Base-by-base conservation (phyloP, 2,888 invertebrate species). In the Tillus elongatus region DNA sequence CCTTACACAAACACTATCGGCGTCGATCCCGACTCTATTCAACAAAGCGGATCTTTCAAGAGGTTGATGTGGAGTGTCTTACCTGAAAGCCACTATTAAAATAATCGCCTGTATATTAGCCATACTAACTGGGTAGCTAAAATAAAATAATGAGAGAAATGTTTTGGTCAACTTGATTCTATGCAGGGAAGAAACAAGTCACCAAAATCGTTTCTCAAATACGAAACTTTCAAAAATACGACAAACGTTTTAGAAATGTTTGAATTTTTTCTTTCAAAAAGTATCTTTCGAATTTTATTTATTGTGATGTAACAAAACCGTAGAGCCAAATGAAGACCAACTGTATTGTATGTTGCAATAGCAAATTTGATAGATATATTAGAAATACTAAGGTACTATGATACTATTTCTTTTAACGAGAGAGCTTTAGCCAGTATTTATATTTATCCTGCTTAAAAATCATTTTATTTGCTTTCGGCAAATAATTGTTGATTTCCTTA, bases 1-100 rank as follows among this genome's bases (percentile, higher is more conserved):
- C 40, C 47, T 13, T 52, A 61, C 35, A 71, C 78, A 52, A 82
- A 78, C 64, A 74, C 79, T 37, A 63, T 79, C 49, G 76, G 76
- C 13, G 73, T 69, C 55, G 77, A 78, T 51, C 79, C 81, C 58
- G 89, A 89, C 61, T 75, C 77, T 57, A 90, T 91, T 62, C 88
- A 88, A 59, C 91, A 91, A 67, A 90, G 89, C 67, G 83, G 85
- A 67, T 87, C 87, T 49, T 91, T 91, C 75, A 88, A 86, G 67
- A 82, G 90, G 64, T 78, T 91, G 63, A 90, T 90, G 90, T 82
- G 82, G 74, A 82, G 84, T 71, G 88, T 91, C 51, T 73, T 89
- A 63, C 84, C 86, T 51, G 82, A 86, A 68, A 77, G 77, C 43
- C 60, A 69, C 65, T 64, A 69, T 51, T 70, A 61, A 51, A 31